These are phyloP conservation scores for Asarcornis scutulata DNA, from an alignment of 2,113 vertebrate species.

Conservation along the genomic window DNA sequence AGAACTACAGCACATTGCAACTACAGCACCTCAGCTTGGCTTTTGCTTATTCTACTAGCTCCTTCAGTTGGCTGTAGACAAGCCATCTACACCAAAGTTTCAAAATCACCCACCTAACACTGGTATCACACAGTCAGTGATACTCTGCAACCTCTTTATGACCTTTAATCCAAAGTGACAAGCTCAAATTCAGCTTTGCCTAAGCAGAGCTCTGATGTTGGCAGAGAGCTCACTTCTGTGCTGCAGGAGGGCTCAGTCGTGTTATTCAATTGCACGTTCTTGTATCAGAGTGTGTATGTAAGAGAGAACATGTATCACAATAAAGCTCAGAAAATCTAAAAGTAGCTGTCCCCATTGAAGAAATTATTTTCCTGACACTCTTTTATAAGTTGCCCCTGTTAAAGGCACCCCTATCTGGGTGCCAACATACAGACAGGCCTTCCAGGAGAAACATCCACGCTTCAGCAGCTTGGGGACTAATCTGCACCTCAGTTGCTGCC, in stretches of 20 bases:
- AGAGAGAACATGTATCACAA: neutral
- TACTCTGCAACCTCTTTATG: neutral
- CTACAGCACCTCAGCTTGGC: neutral
- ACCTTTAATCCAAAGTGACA: neutral
- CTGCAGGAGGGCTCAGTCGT: neutral
- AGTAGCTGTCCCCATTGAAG: neutral
- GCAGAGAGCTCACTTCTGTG: neutral
- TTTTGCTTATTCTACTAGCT: neutral
- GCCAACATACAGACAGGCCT: neutral
- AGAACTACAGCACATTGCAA: neutral
- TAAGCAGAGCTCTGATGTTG: neutral
- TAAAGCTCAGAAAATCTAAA: neutral
- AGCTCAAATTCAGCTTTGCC: neutral
- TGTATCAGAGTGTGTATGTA: accelerated
- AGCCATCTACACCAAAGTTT: neutral
- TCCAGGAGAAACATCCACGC: neutral
- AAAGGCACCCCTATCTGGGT: neutral
- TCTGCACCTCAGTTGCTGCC: neutral
- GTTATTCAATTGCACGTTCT: neutral
- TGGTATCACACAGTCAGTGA: neutral
- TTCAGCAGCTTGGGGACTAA: neutral
- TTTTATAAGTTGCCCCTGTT: neutral
- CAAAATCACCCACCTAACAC: neutral
- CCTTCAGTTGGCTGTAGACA: neutral
- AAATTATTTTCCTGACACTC: neutral